These are phyloP conservation scores for Kryptolebias marmoratus DNA, from an alignment of 2,113 vertebrate genomes.

Conservation along the genomic window DNA sequence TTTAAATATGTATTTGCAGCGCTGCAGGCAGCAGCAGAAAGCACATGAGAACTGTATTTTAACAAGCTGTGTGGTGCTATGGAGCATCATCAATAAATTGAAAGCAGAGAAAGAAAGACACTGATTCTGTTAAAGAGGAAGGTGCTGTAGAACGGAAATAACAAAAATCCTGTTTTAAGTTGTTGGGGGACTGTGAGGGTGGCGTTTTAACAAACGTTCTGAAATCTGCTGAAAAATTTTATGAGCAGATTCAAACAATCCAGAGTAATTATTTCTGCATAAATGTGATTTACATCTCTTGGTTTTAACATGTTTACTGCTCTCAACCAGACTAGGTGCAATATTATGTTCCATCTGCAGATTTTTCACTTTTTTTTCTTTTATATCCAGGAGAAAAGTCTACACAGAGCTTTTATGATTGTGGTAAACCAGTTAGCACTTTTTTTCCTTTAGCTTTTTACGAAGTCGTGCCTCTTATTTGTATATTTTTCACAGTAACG, in stretches of 20 bases:
- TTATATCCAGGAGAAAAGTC: too few relatives aligned
- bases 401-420: background rate
- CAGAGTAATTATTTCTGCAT: background rate
- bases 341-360: background rate
- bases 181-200: too few relatives aligned
- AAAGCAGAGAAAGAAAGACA: background rate
- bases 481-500: too few relatives aligned
- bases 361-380: too few relatives aligned
- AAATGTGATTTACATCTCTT: background rate
- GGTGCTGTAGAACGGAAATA: background rate
- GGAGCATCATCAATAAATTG: constrained; percentile 25
- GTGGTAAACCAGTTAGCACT: background rate
- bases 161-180: background rate
- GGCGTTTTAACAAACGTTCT: too few relatives aligned
- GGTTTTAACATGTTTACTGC: background rate
- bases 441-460: background rate
- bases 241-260: background rate
- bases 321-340: background rate
- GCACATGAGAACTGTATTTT: constrained; percentile 23
- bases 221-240: background rate
- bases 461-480: background rate
- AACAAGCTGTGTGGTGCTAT: constrained; percentile 30
- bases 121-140: background rate
- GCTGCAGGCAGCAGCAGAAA: constrained; percentile 29
- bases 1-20: constrained; percentile 19